These are phyloP conservation scores for Nymphalis polychloros DNA, from an alignment of 2,888 invertebrate genomes.

Conservation along the genomic window DNA sequence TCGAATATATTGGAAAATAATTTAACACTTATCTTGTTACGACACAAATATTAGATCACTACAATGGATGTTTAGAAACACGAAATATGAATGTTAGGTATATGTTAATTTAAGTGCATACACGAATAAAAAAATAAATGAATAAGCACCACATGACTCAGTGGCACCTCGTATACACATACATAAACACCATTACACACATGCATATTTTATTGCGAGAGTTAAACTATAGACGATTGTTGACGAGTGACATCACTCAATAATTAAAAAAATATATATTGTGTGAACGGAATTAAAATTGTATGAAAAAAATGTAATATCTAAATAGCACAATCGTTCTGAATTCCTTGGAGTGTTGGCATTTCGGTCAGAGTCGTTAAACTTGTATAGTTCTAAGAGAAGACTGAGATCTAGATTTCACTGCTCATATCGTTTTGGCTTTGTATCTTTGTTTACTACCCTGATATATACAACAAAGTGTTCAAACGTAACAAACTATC, in stretches of 20 bases:
- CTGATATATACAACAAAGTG: too few species aligned
- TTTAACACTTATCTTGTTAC: background rate
- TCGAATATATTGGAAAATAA: background rate
- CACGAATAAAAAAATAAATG: slow-evolving; percentile 4
- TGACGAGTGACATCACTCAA: background rate
- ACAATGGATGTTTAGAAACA: slow-evolving; percentile 21
- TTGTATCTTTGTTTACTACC: too few species aligned
- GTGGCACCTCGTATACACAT: slow-evolving; percentile 35
- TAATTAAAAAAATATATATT: background rate
- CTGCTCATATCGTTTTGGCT: too few species aligned
- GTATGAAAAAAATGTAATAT: background rate
- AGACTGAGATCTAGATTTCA: too few species aligned
- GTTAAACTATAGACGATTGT: background rate
- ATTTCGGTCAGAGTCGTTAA: too few species aligned
- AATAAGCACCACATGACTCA: slow-evolving; percentile 34
- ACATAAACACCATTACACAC: slow-evolving; percentile 17
- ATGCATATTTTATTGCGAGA: background rate
- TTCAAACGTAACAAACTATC: too few species aligned
- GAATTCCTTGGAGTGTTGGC: too few species aligned
- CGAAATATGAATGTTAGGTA: slow-evolving; percentile 22
- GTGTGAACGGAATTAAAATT: background rate
- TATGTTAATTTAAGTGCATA: slow-evolving; percentile 19
- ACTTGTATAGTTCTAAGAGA: too few species aligned
- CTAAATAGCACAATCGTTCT: too few species aligned
- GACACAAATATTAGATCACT: background rate